Evolutionary conservation across 2,113 vertebrate species (phyloP), one percentile per base, ranked within the genome.

Genomic region (Varanus komodoensis): DNA sequence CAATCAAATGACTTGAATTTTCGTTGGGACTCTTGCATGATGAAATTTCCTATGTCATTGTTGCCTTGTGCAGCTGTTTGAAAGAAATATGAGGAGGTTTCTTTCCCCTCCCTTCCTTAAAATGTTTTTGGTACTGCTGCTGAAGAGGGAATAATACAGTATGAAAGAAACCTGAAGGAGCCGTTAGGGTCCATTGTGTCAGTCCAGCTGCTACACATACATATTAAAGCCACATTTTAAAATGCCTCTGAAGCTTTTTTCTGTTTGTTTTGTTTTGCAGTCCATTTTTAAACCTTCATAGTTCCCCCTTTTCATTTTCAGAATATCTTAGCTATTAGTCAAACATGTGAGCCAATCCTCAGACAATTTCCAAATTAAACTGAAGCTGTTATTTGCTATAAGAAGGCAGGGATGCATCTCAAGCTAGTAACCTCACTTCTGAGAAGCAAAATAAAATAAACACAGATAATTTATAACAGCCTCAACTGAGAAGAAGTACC

Each of bases 121-220:
- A 74, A 82, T 90, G 12, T 93, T 90, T 95, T 92, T 95, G 61
- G 75, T 93, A 81, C 89, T 92, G 80, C 90, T 52, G 89, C 91
- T 91, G 80, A 88, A 84, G 87, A 93, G 84, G 87, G 82, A 95
- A 95, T 93, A 89, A 95, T 88, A 92, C 73, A 87, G 91, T 87
- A 92, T 95, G 88, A 97, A 98, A 97, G 87, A 91, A 97, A 96
- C 96, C 97, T 96, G 96, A 95, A 96, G 95, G 93, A 94, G 95
- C 95, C 87, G 95, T 97, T 96, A 96, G 92, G 95, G 92, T 96
- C 95, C 95, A 96, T 97, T 97, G 95, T 96, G 95, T 95, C 95
- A 93, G 84, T 96, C 96, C 96, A 97, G 96, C 97, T 98, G 96
- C 95, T 95, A 77, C 82, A 91, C 95, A 95, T 90, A 92, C 94